A percentile compares a stretch with the other conserved stretches of the same genome.
phyloP scores from a whole-genome alignment of 2,113 vertebrate genomes.

The Xenopus tropicalis region DNA sequence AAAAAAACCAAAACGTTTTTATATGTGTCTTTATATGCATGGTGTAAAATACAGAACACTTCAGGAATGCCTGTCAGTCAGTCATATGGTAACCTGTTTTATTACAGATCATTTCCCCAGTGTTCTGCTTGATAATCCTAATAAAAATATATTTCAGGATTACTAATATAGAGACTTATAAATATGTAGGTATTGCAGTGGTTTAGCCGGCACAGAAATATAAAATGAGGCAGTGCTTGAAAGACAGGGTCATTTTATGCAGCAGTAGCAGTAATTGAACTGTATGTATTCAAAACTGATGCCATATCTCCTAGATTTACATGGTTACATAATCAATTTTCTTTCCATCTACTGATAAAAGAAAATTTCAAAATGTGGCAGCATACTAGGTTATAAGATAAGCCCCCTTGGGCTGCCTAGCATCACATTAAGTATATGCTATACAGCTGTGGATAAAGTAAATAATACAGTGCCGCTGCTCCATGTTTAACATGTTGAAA shows the following conservation, averaged over 20 bases:
- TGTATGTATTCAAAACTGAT: neutral
- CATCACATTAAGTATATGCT: conserved; percentile 10
- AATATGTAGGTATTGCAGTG: neutral
- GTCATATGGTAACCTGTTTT: neutral
- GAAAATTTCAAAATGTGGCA: conserved; percentile 41
- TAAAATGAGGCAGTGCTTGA: no score
- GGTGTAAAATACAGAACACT: neutral
- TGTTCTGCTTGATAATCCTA: neutral
- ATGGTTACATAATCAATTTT: conserved; percentile 45
- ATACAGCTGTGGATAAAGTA: conserved; percentile 36
- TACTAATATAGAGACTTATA: neutral
- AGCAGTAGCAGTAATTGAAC: neutral
- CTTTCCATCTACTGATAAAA: conserved; percentile 46
- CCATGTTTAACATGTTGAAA: conserved; percentile 37
- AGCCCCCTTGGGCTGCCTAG: conserved; percentile 12
- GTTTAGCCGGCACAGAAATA: neutral
- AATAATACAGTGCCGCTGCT: conserved; percentile 42
- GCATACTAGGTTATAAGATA: conserved; percentile 42
- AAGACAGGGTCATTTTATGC: neutral
- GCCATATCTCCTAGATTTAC: neutral
- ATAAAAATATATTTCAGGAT: neutral
- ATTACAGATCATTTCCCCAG: neutral
- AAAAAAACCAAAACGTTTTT: no score
- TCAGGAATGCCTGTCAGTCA: neutral
- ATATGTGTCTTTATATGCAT: no score